A percentile compares a stretch with the other conserved stretches of the same genome.
phyloP scores from a whole-genome alignment of 2,888 invertebrate species.

The Himalopsyche anomala region DNA sequence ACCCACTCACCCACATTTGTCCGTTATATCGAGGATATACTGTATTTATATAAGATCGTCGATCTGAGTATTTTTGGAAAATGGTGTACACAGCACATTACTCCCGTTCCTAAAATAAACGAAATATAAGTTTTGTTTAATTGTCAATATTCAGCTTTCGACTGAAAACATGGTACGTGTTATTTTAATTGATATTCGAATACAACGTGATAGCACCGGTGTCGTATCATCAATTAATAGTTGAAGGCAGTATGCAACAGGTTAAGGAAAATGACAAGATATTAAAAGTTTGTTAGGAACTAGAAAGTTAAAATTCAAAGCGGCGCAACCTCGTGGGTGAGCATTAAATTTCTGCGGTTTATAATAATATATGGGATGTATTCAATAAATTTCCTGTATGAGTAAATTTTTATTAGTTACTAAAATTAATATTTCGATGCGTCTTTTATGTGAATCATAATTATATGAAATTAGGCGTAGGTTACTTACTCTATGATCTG shows the following conservation, averaged over 20 bases:
- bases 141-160: too few species aligned
- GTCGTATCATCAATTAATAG: background rate
- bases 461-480: slow-evolving; percentile 11
- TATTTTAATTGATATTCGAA: too few species aligned
- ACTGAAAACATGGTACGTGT: too few species aligned
- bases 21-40: too few species aligned
- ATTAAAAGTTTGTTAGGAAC: background rate
- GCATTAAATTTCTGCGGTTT: slow-evolving; percentile 12
- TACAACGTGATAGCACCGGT: too few species aligned
- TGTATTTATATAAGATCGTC: too few species aligned
- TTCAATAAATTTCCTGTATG: slow-evolving; percentile 10
- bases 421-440: background rate
- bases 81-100: too few species aligned
- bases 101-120: too few species aligned
- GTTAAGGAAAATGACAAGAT: background rate
- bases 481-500: background rate
- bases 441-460: background rate
- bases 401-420: background rate
- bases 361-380: slow-evolving; percentile 3
- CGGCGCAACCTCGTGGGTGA: background rate
- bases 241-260: background rate
- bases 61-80: too few species aligned
- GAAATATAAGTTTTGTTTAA: too few species aligned
- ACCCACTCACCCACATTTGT: too few species aligned
- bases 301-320: background rate